Conservation (phyloP, 2,797 vertebrate species). For the Macroramphosus scolopax region DNA sequence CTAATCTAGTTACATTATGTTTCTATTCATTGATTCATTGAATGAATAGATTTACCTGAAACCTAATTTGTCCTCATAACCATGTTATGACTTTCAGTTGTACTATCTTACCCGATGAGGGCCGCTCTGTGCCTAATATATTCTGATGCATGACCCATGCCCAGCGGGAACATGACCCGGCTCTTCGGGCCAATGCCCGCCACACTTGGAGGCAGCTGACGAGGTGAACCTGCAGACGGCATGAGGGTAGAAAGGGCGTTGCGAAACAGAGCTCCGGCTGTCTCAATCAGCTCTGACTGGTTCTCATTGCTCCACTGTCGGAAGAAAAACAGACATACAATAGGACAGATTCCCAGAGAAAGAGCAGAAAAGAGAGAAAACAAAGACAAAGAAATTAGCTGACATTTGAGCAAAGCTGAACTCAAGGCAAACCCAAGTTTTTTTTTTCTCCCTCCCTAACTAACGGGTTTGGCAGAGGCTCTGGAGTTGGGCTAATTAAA, state of each 20-base stretch:
- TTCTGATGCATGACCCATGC: conserved; percentile 90
- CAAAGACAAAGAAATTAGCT: conserved; percentile 69
- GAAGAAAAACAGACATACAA: too few species aligned
- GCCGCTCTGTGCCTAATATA: conserved; percentile 90
- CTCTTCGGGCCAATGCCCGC: conserved; percentile 85
- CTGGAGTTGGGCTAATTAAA: conserved; percentile 75
- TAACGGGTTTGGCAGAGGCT: conserved; percentile 68
- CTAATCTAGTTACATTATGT: too few species aligned
- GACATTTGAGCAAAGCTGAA: conserved; percentile 61
- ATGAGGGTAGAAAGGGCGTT: conserved; percentile 82
- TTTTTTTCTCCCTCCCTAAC: conserved; percentile 56
- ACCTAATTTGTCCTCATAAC: too few species aligned
- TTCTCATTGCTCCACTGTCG: conserved; percentile 91
- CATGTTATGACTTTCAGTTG: too few species aligned
- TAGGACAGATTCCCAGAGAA: conserved; percentile 31
- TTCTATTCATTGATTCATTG: too few species aligned
- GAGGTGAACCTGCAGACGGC: conserved; percentile 84
- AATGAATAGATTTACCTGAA: too few species aligned
- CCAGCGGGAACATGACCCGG: conserved; percentile 89
- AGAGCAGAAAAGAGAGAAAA: conserved; percentile 55
- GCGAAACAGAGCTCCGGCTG: conserved; percentile 85
- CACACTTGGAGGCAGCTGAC: conserved; percentile 94
- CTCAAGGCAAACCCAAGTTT: conserved; percentile 50
- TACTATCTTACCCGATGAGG: conserved; percentile 89
- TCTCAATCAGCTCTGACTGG: conserved; percentile 90